These are phyloP conservation scores for Musca domestica DNA, from an alignment of 1,140 invertebrate genomes.

Conservation along the genomic window DNA sequence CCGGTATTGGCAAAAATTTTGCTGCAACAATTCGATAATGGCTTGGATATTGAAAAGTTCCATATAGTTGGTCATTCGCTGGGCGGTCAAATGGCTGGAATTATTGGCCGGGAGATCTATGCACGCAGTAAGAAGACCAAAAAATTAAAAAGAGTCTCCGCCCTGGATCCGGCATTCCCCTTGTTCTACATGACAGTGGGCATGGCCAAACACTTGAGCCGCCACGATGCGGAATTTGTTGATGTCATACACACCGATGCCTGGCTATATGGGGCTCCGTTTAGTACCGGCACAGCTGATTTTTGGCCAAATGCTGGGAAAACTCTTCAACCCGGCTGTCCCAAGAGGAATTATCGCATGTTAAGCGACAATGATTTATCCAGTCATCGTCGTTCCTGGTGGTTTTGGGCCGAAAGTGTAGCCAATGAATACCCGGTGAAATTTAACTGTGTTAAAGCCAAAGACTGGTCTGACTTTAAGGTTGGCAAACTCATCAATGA, in stretches of 20 bases:
- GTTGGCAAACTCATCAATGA: slow-evolving; percentile 35
- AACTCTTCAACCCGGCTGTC: slow-evolving; percentile 61
- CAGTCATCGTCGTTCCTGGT: slow-evolving; percentile 65
- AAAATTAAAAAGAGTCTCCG: slow-evolving; percentile 56
- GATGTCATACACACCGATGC: slow-evolving; percentile 71
- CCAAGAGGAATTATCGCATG: slow-evolving; percentile 51
- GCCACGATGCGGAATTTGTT: slow-evolving; percentile 65
- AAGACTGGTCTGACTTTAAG: slow-evolving; percentile 55
- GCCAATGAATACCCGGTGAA: slow-evolving; percentile 51
- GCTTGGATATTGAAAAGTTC: slow-evolving; percentile 54
- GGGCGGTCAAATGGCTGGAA: slow-evolving; percentile 71
- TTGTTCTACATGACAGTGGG: slow-evolving; percentile 58
- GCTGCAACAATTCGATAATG: slow-evolving; percentile 46
- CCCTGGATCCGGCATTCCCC: slow-evolving; percentile 62
- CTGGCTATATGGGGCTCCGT: slow-evolving; percentile 58
- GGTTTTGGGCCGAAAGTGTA: slow-evolving; percentile 62
- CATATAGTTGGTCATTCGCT: slow-evolving; percentile 76
- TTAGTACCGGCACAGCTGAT: slow-evolving; percentile 60
- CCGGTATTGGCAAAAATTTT: slow-evolving; percentile 45
- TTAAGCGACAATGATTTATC: slow-evolving; percentile 57
- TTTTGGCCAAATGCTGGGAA: slow-evolving; percentile 65
- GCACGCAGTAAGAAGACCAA: slow-evolving; percentile 36
- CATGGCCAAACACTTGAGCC: slow-evolving; percentile 61
- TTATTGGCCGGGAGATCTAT: slow-evolving; percentile 58
- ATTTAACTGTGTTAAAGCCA: slow-evolving; percentile 54